Conservation (phyloP, 2,888 invertebrate species). For the Cantharis rufa region DNA sequence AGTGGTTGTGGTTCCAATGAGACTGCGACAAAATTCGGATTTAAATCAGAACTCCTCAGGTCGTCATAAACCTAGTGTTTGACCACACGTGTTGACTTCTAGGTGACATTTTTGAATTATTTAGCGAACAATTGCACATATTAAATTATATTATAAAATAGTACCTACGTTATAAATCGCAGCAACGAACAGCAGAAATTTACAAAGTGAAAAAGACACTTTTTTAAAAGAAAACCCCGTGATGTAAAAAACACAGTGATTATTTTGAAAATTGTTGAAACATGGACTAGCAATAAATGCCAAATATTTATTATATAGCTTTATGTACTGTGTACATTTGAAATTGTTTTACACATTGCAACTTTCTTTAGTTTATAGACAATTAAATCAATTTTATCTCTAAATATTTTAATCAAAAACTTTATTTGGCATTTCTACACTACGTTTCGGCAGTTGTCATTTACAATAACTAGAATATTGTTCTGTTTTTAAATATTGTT, state of each 20-base stretch:
- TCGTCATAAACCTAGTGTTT: conserved; percentile 50
- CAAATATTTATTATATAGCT: conserved; percentile 39
- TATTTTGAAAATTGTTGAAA: conserved; percentile 31
- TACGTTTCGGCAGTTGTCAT: conserved; percentile 36
- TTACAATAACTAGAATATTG: conserved; percentile 53
- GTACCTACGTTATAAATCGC: conserved; percentile 38
- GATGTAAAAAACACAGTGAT: conserved; percentile 32
- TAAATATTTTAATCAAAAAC: conserved; percentile 31
- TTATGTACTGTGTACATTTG: conserved; percentile 54
- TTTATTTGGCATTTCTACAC: conserved; percentile 32
- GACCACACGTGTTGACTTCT: conserved; percentile 52
- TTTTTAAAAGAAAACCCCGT: conserved; percentile 48
- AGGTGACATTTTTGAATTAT: conserved; percentile 51
- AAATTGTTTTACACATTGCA: conserved; percentile 25
- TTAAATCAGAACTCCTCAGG: conserved; percentile 29
- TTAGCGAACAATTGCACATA: conserved; percentile 48
- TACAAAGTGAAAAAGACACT: conserved; percentile 42
- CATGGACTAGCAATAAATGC: conserved; percentile 31
- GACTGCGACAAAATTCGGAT: conserved; percentile 40
- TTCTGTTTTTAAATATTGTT: conserved; percentile 58
- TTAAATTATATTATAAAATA: conserved; percentile 38
- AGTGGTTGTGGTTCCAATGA: conserved; percentile 51
- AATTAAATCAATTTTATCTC: conserved; percentile 15
- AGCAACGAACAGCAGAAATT: conserved; percentile 45
- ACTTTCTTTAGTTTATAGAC: conserved; percentile 20